These are phyloP conservation scores for Phenganax marumi DNA, from an alignment of 92 coral and sea anemone species.

Conservation along the genomic window DNA sequence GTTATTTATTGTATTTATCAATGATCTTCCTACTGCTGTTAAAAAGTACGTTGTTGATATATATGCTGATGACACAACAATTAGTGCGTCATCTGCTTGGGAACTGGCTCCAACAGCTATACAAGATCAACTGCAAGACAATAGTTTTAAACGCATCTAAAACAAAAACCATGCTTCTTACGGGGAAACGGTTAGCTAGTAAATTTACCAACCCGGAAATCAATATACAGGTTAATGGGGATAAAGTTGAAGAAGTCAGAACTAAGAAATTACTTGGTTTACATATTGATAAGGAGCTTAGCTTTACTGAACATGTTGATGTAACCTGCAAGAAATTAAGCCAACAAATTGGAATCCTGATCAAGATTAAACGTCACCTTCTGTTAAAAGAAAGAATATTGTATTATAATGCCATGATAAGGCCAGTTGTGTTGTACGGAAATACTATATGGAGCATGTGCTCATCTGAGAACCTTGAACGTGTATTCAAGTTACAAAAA, in stretches of 20 bases:
- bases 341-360: constrained; percentile 38
- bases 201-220: neutral
- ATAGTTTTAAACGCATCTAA: constrained; percentile 14
- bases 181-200: constrained; percentile 26
- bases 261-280: constrained; percentile 39
- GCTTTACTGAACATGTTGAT: constrained; percentile 20
- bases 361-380: constrained; percentile 32
- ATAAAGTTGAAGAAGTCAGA: constrained; percentile 14
- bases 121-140: constrained; percentile 38
- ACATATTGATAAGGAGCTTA: constrained; percentile 15
- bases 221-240: constrained; percentile 6
- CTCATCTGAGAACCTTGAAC: constrained; percentile 22
- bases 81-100: neutral
- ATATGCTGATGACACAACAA: constrained; percentile 14
- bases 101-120: neutral
- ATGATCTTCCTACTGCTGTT: neutral
- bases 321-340: constrained; percentile 30
- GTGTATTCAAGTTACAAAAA: constrained; percentile 9
- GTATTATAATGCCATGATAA: constrained; percentile 30
- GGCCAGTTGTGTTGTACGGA: constrained; percentile 15
- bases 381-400: constrained; percentile 19
- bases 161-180: constrained; percentile 9
- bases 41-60: neutral
- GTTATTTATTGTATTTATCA: neutral
- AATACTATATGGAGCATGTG: constrained; percentile 15